A percentile compares a stretch with the other conserved stretches of the same genome.
Evolutionary conservation across 2,797 vertebrate genomes (phyloP).

Genomic region (Tachyglossus aculeatus): DNA sequence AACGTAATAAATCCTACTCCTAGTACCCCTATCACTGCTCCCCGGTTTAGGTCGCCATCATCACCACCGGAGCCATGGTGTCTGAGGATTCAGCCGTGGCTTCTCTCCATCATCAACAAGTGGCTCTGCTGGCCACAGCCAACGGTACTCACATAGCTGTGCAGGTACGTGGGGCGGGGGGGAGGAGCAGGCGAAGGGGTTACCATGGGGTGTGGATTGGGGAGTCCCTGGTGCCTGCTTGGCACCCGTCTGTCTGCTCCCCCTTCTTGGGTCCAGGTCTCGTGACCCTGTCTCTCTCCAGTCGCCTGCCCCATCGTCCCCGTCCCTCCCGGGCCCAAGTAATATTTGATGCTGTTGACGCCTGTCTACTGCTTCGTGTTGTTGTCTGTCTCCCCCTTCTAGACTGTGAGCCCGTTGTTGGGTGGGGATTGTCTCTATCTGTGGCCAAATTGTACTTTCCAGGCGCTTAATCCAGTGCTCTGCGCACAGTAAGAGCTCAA

Average conservation of each 20-base stretch:
- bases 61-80: slow-evolving; percentile 69
- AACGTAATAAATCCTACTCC: too few relatives aligned
- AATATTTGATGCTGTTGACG: too few relatives aligned
- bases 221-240: neutral
- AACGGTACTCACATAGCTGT: slow-evolving; percentile 74
- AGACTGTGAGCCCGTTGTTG: too few relatives aligned
- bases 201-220: too few relatives aligned
- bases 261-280: neutral
- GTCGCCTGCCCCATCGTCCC: too few relatives aligned
- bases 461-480: too few relatives aligned
- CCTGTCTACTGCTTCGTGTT: too few relatives aligned
- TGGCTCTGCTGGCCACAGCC: slow-evolving; percentile 76
- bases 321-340: too few relatives aligned
- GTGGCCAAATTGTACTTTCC: too few relatives aligned
- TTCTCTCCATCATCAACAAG: slow-evolving; percentile 72
- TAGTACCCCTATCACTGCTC: accelerated
- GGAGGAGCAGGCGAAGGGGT: neutral
- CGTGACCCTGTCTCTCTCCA: accelerated
- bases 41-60: slow-evolving; percentile 72
- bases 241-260: neutral
- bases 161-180: slow-evolving; percentile 69
- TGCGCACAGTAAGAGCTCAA: too few relatives aligned
- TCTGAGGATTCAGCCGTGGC: slow-evolving; percentile 55
- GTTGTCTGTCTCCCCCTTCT: too few relatives aligned
- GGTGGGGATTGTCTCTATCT: too few relatives aligned